Conservation (phyloP, 2,797 vertebrate genomes). For the Glossophaga mutica region DNA sequence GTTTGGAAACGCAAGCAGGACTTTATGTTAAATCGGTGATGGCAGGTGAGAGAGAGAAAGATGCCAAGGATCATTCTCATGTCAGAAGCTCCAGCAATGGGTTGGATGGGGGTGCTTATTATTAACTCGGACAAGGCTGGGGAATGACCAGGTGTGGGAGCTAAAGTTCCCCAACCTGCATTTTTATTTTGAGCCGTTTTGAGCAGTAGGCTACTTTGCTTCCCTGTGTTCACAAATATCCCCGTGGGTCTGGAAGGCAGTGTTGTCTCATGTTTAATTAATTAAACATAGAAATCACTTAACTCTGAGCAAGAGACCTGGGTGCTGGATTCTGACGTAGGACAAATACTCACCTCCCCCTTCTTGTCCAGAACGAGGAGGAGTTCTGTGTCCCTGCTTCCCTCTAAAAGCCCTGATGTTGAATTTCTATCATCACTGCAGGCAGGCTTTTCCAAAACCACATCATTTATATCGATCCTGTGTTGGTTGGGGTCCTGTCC, state of each 20-base stretch:
- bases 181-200: neutral
- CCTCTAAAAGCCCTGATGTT: neutral
- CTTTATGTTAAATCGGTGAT: neutral
- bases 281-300: neutral
- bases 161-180: neutral
- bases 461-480: neutral
- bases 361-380: neutral
- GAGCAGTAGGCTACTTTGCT: neutral
- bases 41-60: neutral
- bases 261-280: neutral
- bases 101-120: neutral
- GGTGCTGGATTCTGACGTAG: neutral
- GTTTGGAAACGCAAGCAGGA: neutral
- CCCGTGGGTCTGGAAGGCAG: neutral
- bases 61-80: neutral
- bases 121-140: neutral
- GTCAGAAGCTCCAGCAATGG: neutral
- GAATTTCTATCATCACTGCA: neutral
- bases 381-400: neutral
- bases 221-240: neutral
- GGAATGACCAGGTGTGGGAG: neutral
- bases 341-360: neutral
- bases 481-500: neutral
- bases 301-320: neutral
- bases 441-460: neutral